phyloP scores from a whole-genome alignment of 2,113 vertebrate species.

The Rhinoptilus africanus region DNA sequence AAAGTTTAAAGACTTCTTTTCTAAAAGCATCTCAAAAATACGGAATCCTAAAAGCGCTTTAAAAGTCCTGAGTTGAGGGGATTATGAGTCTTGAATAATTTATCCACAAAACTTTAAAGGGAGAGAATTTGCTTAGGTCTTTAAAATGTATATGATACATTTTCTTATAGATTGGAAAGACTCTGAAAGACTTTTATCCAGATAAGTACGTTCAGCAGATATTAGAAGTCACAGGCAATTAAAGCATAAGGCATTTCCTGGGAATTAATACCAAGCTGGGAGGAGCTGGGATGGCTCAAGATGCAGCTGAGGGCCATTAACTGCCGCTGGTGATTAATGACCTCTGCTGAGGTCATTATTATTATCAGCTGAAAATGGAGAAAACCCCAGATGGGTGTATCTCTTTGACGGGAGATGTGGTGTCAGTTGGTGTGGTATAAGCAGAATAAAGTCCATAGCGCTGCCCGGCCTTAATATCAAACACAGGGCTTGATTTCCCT shows the following conservation, averaged over 20 bases:
- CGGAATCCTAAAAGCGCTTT: background rate
- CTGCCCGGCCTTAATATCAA: no score
- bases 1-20: background rate
- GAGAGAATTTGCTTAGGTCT: background rate
- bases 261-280: constrained; percentile 26
- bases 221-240: constrained; percentile 9
- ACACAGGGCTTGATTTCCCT: background rate
- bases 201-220: constrained; percentile 13
- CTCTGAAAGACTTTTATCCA: background rate
- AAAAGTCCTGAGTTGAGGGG: background rate
- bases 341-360: constrained; percentile 35
- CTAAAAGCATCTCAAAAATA: background rate
- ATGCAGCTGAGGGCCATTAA: constrained; percentile 37
- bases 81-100: constrained; percentile 29
- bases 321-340: constrained; percentile 35
- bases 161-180: background rate
- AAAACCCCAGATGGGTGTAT: background rate
- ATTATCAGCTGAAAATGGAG: constrained; percentile 3
- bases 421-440: no score
- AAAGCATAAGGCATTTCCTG: background rate
- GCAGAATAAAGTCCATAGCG: no score
- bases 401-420: background rate
- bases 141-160: background rate
- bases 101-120: constrained; percentile 7
- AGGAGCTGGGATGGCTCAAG: constrained; percentile 1